These are phyloP conservation scores for Hemicentrotus pulcherrimus DNA, from an alignment of 35 echinoderm and acorn worm species.

Conservation along the genomic window DNA sequence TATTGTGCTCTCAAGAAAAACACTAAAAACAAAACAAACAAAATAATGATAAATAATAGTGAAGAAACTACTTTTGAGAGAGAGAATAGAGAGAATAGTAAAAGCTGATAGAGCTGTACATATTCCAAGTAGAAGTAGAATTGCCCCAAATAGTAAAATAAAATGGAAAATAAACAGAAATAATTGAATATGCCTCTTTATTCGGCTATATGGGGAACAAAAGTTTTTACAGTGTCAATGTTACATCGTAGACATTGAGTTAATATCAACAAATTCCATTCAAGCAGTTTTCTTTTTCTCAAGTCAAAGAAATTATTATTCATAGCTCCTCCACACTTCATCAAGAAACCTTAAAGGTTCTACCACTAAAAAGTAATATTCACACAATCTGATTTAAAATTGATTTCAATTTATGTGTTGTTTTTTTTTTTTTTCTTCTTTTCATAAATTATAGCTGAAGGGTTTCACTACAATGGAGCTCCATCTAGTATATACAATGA, in stretches of 20 bases:
- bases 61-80: too few relatives aligned
- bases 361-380: neutral
- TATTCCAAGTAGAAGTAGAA: neutral
- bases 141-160: constrained; percentile 12
- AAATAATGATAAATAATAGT: too few relatives aligned
- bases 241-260: neutral
- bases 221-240: neutral
- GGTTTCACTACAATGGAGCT: neutral
- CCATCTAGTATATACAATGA: neutral
- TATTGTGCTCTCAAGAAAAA: too few relatives aligned
- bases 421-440: neutral
- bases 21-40: too few relatives aligned
- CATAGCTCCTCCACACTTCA: neutral
- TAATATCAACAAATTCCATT: neutral
- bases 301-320: neutral
- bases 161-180: neutral
- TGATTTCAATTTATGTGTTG: neutral
- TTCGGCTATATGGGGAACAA: neutral
- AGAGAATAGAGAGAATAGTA: too few relatives aligned
- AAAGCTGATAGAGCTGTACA: too few relatives aligned
- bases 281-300: neutral
- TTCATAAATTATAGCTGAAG: neutral
- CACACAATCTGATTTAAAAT: neutral
- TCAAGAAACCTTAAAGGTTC: neutral
- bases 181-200: constrained; percentile 12